A percentile compares a stretch with the other conserved stretches of the same genome.
These are phyloP conservation scores for Brachyrhaphis roseni DNA, from an alignment of 2,797 vertebrate species.

Conservation along the genomic window DNA sequence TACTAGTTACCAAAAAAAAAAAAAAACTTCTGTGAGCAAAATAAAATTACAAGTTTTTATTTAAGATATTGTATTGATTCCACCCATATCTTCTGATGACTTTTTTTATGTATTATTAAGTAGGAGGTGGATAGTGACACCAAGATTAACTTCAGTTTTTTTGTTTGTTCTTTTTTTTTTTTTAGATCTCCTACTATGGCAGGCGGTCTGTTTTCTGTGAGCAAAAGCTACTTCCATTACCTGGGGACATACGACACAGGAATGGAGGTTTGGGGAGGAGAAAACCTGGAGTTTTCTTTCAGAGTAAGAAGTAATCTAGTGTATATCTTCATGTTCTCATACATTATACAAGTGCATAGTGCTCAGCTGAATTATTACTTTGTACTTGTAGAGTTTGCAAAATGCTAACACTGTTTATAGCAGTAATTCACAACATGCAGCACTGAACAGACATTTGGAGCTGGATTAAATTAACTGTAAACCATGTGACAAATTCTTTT, in stretches of 20 bases:
- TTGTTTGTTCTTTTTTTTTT: not conserved
- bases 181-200: conserved; percentile 98
- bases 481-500: conserved; percentile 12
- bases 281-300: conserved; percentile 98
- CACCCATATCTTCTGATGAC: not conserved
- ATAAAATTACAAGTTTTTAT: not conserved
- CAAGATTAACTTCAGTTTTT: not conserved
- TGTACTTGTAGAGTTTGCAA: not conserved
- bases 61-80: not conserved
- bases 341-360: not conserved
- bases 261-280: conserved; percentile 99
- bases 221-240: conserved; percentile 93
- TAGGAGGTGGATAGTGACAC: not conserved
- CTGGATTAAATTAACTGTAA: conserved; percentile 37
- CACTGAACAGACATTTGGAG: conserved; percentile 6
- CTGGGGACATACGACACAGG: conserved; percentile 98
- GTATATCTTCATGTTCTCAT: not conserved
- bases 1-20: conserved; percentile 45
- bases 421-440: not conserved
- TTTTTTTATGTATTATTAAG: not conserved
- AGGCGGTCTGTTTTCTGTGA: conserved; percentile 94
- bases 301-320: conserved; percentile 82
- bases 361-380: not conserved
- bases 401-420: conserved; percentile 5
- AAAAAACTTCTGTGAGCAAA: not conserved